Evolutionary conservation across 2,113 vertebrate species (phyloP).

Genomic region (Gorsachius goisagi): DNA sequence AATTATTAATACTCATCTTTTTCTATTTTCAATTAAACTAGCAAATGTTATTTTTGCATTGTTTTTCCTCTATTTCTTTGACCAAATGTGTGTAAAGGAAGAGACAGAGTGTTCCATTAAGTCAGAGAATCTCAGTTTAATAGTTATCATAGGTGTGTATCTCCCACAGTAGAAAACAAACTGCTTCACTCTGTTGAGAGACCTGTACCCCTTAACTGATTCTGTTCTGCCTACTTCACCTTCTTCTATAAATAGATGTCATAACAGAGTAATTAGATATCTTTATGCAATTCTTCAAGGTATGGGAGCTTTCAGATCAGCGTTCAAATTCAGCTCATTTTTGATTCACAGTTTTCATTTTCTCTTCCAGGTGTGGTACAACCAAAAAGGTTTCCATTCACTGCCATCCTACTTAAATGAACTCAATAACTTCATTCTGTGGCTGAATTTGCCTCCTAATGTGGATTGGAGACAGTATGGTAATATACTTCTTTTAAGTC

Average conservation of each 20-base stretch:
- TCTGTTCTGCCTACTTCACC: not conserved
- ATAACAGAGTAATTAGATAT: not conserved
- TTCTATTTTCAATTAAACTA: not conserved
- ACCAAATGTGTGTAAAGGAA: not conserved
- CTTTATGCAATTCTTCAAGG: not conserved
- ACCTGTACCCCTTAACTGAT: not conserved
- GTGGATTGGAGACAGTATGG: slow-evolving; percentile 69
- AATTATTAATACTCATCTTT: not conserved
- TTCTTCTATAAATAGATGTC: not conserved
- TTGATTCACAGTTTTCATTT: not conserved
- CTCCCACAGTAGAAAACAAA: not conserved
- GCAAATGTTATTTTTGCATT: not conserved
- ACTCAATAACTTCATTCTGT: slow-evolving; percentile 77
- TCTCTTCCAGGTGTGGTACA: slow-evolving; percentile 76
- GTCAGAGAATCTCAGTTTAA: not conserved
- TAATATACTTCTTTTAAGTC: slow-evolving; percentile 16
- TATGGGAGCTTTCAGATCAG: not conserved
- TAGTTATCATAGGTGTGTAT: not conserved
- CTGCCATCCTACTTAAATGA: slow-evolving; percentile 75
- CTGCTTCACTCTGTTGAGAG: not conserved
- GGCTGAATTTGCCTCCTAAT: slow-evolving; percentile 62
- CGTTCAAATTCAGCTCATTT: not conserved
- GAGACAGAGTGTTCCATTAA: not conserved
- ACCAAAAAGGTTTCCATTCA: slow-evolving; percentile 73
- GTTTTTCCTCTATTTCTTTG: not conserved